Percentiles rank a stretch among this genome's conserved stretches.
Conservation (phyloP, 2,113 vertebrate genomes). For the Arizona elegans region DNA sequence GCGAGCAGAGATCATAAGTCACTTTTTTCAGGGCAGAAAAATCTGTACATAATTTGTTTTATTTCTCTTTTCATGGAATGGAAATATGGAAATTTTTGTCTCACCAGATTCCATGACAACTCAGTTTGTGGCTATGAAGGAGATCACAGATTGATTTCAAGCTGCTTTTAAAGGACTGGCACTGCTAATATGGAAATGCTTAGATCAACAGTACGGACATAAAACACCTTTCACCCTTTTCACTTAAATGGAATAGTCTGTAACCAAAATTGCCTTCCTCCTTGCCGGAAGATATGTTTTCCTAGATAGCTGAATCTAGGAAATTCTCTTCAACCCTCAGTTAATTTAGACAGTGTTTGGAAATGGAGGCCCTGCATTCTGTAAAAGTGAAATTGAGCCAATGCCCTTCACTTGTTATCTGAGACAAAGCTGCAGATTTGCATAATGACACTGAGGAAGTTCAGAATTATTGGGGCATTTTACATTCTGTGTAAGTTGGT, state of each 20-base stretch:
- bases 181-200: neutral
- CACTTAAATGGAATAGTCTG: neutral
- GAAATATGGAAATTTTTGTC: neutral
- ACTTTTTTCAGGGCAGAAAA: neutral
- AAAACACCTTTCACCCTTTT: neutral
- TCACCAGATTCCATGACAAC: neutral
- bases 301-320: neutral
- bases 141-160: neutral
- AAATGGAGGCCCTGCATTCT: neutral
- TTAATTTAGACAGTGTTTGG: neutral
- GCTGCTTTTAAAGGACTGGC: neutral
- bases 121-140: neutral
- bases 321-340: neutral
- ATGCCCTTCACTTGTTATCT: conserved; percentile 7
- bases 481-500: neutral
- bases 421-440: neutral
- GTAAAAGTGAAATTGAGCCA: neutral
- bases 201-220: neutral
- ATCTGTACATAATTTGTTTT: neutral
- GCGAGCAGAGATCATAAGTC: neutral
- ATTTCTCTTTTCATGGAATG: neutral
- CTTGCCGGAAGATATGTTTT: neutral
- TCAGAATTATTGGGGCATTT: neutral
- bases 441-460: neutral
- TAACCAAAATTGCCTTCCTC: neutral